Conservation (phyloP, 2,888 invertebrate genomes). For the Diarsia dahlii region DNA sequence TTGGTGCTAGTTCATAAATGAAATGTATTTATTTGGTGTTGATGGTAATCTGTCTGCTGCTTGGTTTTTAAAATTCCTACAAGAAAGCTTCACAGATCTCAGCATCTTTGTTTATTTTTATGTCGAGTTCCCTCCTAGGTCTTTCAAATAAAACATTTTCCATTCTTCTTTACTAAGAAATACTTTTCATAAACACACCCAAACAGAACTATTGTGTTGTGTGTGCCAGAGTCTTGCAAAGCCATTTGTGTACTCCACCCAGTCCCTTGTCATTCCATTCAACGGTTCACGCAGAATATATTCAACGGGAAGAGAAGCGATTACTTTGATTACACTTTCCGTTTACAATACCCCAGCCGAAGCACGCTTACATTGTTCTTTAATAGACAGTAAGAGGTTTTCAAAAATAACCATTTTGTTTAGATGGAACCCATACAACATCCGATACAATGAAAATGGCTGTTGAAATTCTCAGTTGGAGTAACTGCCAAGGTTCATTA, state of each 20-base stretch:
- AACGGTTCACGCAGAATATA: constrained; percentile 73
- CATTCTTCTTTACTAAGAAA: constrained; percentile 16
- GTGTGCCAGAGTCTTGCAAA: constrained; percentile 63
- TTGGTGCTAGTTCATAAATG: neutral
- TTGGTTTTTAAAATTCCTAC: neutral
- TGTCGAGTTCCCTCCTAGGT: neutral
- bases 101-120: neutral
- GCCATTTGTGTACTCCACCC: constrained; percentile 73
- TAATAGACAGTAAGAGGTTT: constrained; percentile 59
- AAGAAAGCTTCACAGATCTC: neutral
- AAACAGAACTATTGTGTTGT: constrained; percentile 50
- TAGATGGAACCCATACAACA: constrained; percentile 33
- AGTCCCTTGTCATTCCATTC: constrained; percentile 69
- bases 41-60: neutral
- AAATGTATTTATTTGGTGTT: neutral
- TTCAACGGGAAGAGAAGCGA: constrained; percentile 76
- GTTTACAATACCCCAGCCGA: constrained; percentile 70
- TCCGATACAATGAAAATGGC: constrained; percentile 24
- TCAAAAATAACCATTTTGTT: constrained; percentile 50
- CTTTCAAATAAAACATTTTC: neutral
- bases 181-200: constrained; percentile 8
- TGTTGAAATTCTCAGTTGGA: constrained; percentile 31
- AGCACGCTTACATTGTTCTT: constrained; percentile 70
- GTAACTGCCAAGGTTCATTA: constrained; percentile 50
- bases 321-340: constrained; percentile 79